Percentiles rank a stretch among this genome's conserved stretches.
Conservation (phyloP, 2,113 vertebrate species). For the Cephalophus harveyi region DNA sequence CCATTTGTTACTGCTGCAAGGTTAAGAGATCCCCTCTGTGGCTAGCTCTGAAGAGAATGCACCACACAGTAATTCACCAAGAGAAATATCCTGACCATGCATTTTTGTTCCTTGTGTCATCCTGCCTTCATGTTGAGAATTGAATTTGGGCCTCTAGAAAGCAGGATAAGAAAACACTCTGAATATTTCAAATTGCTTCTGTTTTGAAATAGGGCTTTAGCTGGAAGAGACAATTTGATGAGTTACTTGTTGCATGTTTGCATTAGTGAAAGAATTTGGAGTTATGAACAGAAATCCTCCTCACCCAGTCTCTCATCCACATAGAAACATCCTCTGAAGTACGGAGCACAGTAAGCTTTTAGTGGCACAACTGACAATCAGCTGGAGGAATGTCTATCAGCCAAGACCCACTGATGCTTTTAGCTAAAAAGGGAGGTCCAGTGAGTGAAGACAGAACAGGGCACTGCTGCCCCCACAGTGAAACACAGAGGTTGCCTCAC, state of each 20-base stretch:
- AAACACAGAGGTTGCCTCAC: neutral
- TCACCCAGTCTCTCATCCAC: neutral
- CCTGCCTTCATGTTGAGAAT: too few relatives aligned
- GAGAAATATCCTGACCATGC: fast-evolving
- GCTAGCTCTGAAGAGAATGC: fast-evolving
- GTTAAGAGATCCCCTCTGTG: neutral
- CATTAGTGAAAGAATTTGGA: neutral
- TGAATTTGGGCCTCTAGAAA: neutral
- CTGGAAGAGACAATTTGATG: neutral
- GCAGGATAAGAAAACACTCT: neutral
- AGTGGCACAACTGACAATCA: neutral
- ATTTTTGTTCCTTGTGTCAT: too few relatives aligned
- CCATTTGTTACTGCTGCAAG: neutral
- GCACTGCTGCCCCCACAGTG: fast-evolving
- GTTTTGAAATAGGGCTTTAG: neutral
- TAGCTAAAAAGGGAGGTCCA: too few relatives aligned
- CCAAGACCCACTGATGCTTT: neutral
- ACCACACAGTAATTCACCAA: neutral
- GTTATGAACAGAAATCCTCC: neutral
- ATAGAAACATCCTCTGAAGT: neutral
- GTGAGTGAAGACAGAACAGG: neutral
- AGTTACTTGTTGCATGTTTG: neutral
- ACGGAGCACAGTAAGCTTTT: neutral
- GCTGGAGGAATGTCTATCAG: neutral
- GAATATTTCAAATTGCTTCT: neutral